Conservation (phyloP, 2,888 invertebrate species). For the Sminthurinus aureus region DNA sequence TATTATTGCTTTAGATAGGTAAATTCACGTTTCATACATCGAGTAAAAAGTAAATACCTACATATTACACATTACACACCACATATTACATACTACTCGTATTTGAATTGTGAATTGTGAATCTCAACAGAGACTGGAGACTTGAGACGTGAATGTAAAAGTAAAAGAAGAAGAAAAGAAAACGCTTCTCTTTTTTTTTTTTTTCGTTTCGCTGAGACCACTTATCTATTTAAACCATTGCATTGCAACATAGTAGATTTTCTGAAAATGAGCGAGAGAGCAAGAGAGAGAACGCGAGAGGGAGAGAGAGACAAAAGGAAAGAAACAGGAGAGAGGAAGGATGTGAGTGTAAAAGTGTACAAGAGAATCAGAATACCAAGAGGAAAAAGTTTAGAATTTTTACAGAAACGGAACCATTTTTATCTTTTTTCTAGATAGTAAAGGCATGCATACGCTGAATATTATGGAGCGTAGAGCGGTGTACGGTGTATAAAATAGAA, state of each 20-base stretch:
- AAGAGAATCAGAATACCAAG: not conserved
- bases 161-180: too few species aligned
- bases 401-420: not conserved
- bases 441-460: not conserved
- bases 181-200: not conserved
- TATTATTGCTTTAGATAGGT: too few species aligned
- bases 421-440: not conserved
- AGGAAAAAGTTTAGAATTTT: not conserved
- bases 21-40: too few species aligned
- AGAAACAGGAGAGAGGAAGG: not conserved
- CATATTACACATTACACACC: too few species aligned
- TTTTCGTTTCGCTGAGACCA: conserved; percentile 14
- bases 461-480: too few species aligned
- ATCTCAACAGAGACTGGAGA: too few species aligned
- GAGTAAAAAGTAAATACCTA: too few species aligned
- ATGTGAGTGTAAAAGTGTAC: not conserved
- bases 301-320: not conserved
- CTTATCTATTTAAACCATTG: conserved; percentile 35
- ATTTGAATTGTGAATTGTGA: too few species aligned
- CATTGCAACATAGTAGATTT: not conserved
- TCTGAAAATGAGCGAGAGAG: not conserved
- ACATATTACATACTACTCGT: too few species aligned
- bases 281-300: not conserved
- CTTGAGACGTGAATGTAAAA: too few species aligned
- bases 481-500: too few species aligned